Evolutionary conservation across 1,140 invertebrate species (phyloP).

Genomic region (Sarcophaga peregrina): DNA sequence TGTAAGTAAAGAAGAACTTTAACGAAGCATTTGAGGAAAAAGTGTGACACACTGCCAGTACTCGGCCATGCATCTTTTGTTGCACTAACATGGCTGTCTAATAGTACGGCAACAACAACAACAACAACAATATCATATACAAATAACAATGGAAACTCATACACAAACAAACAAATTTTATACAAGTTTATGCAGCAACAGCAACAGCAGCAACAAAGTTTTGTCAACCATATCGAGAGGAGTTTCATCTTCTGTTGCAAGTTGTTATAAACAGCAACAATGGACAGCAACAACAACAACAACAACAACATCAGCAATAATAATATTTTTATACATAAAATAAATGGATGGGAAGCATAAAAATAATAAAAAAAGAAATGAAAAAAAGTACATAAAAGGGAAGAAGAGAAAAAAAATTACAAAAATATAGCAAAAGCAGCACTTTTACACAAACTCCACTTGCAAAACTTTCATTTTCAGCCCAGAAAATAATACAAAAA

Average conservation of each 20-base stretch:
- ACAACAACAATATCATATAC: not conserved
- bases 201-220: not conserved
- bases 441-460: not conserved
- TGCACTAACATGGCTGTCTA: too few relatives aligned
- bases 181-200: not conserved
- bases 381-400: not conserved
- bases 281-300: too few relatives aligned
- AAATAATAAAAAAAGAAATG: not conserved
- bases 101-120: too few relatives aligned
- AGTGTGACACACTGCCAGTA: too few relatives aligned
- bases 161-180: not conserved
- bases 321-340: too few relatives aligned
- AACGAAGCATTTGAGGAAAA: too few relatives aligned
- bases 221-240: slow-evolving; percentile 3
- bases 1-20: too few relatives aligned
- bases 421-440: not conserved
- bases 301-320: too few relatives aligned
- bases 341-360: too few relatives aligned
- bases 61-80: too few relatives aligned
- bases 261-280: not conserved
- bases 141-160: not conserved
- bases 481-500: not conserved
- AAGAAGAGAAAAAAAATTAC: not conserved
- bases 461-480: slow-evolving; percentile 14
- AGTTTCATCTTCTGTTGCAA: not conserved